Base-by-base conservation (phyloP, 2,888 invertebrate species). In the Cheilosia grossa region DNA sequence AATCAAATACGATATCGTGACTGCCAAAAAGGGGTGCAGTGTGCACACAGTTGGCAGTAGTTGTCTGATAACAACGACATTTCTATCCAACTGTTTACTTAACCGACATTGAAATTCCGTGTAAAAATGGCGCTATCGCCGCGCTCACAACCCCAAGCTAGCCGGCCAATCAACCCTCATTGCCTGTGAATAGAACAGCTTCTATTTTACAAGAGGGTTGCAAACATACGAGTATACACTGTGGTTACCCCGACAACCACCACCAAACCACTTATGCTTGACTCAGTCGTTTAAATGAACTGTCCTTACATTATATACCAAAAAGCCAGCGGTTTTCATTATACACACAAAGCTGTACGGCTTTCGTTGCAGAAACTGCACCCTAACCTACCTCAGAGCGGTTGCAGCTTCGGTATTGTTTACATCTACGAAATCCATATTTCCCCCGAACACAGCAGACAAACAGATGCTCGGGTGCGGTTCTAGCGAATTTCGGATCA, bases 401-500 rank as follows among this genome's bases (percentile, higher is more conserved):
- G 4, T 24, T 24, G 47, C 47, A 56, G 56, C 73, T 73, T 73
- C 51, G 67, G 61, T 75, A 5, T 81, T 85, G 85, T 85, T 85
- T 85, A 85, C 53, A 33, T 77, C 72, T 27, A 67, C 47, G 53
- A 70, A 58, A 70, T 78, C 40, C 51, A 85, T 81, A 77, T 75
- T 85, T 85, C 75, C 72, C 27, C 37, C 44, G 74, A 80, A 66
- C 13, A 30, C 67, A 64, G 30, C 47, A 59, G 42, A 9, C 47
- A 59, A 66, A 77, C 85, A 80, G 77, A 80, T 81, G 80, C 82
- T 47, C 21, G 17, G 15, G 37, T 42, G 30, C 54, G 49, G 37
- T 85, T 85, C 80, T 61, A 40, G 75, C 81, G 85, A 85, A 85
- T 77, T 81, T 81, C 51, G 81, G 81, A 75, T 81, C 49, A 85